Percentiles rank a stretch among this genome's conserved stretches.
These are phyloP conservation scores for Drosophila heteroneura DNA, from an alignment of 2,888 invertebrate genomes.

Conservation along the genomic window DNA sequence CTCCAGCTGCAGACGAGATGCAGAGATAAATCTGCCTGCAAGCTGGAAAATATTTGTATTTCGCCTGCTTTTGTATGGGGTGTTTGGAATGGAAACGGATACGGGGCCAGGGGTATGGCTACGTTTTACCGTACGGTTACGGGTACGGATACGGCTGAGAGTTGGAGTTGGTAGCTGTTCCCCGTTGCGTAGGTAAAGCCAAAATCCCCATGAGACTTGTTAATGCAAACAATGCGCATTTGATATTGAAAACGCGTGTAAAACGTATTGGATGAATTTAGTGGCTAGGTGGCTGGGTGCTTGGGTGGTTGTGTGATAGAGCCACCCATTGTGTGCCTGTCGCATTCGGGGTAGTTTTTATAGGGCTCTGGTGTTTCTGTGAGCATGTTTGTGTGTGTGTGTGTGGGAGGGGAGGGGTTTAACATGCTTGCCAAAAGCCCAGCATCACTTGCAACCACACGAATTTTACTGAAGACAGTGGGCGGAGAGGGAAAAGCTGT, in stretches of 20 bases:
- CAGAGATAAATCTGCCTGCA: constrained; percentile 49
- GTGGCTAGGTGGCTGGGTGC: neutral
- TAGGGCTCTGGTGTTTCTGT: constrained; percentile 3
- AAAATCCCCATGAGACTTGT: constrained; percentile 77
- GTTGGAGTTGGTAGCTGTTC: constrained; percentile 7
- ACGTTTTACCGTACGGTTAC: neutral
- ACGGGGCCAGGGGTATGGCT: neutral
- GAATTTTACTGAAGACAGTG: constrained; percentile 42
- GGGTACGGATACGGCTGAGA: neutral
- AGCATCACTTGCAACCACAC: constrained; percentile 64
- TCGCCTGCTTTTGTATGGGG: constrained; percentile 36
- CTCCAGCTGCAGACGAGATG: neutral
- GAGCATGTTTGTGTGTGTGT: neutral
- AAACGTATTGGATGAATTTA: constrained; percentile 1
- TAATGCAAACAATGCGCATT: constrained; percentile 81
- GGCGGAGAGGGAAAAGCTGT: neutral
- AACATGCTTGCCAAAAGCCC: constrained; percentile 45
- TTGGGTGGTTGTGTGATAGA: neutral
- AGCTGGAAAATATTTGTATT: constrained; percentile 72
- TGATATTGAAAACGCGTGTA: constrained; percentile 65
- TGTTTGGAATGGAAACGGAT: neutral
- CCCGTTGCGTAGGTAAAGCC: constrained; percentile 53
- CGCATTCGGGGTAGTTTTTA: constrained; percentile 60
- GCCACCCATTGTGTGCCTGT: constrained; percentile 9
- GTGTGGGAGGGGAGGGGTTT: neutral